Conservation (phyloP, 2,113 vertebrate species). For the Girardinichthys multiradiatus region DNA sequence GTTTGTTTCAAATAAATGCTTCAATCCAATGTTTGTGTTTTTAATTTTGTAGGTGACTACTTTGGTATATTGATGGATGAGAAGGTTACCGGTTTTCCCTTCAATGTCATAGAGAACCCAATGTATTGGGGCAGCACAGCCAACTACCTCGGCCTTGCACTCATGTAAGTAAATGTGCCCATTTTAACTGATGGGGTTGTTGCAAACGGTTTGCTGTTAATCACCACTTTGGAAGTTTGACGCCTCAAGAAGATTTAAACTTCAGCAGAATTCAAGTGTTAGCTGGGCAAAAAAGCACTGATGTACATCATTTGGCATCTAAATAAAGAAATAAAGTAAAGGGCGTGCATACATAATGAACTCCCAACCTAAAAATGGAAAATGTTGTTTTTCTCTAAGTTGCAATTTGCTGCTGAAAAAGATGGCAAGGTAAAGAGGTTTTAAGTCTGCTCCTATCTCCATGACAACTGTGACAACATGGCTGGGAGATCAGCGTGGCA, state of each 20-base stretch:
- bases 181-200: neutral
- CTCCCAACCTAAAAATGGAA: neutral
- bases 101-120: conserved; percentile 89
- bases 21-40: neutral
- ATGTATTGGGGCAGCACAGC: conserved; percentile 98
- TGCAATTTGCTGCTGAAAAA: conserved; percentile 35
- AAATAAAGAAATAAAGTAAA: conserved; percentile 8
- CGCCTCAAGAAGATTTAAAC: neutral
- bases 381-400: conserved; percentile 31
- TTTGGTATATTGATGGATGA: conserved; percentile 94
- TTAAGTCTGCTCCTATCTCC: conserved; percentile 45
- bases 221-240: neutral
- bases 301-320: conserved; percentile 1
- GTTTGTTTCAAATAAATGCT: neutral
- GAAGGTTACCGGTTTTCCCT: conserved; percentile 91
- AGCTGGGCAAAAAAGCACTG: neutral
- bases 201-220: neutral
- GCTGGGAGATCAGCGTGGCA: conserved; percentile 13
- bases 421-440: conserved; percentile 33
- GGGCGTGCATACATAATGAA: neutral
- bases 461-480: conserved; percentile 64
- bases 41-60: conserved; percentile 86
- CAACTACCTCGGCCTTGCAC: conserved; percentile 91
- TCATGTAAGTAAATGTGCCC: conserved; percentile 86
- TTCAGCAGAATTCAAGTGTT: neutral